Base-by-base conservation (phyloP, 1,140 invertebrate species). In the Thaumatotibia leucotreta region DNA sequence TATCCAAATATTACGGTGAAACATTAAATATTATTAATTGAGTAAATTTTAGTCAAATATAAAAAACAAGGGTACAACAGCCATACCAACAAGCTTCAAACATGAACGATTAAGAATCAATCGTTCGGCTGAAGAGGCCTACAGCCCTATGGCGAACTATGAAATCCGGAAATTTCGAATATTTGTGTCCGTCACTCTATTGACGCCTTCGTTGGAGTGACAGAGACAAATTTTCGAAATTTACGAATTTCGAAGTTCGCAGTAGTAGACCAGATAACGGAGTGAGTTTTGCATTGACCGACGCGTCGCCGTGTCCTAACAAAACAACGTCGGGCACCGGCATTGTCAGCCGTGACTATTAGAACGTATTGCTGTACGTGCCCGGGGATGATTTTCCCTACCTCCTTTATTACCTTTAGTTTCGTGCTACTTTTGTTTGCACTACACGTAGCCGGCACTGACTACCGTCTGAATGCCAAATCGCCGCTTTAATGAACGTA, bases 331-430 rank as follows among this genome's bases (percentile, higher is more conserved):
- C 68, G 65, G 74, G 76, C 72, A 72, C 71, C 75, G 69, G 65
- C 73, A 80, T 84, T 82, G 81, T 82, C 83, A 79, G 77, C 74
- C 68, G 73, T 73, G 73, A 76, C 82, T 80, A 84, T 87, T 85
- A 85, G 79, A 84, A 83, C 77, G 83, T 84, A 84, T 82, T 79
- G 83, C 68, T 69, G 80, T 84, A 84, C 82, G 82, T 87, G 84
- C 76, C 65, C 63, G 22, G 72, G 69, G 70, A 80, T 78, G 75
- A 70, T 74, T 76, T 72, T 72, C 67, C 76, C 67, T 63, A 49
- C 65, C 67, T 73, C 68, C 77, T 80, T 80, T 84, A 84, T 82
- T 82, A 74, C 76, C 76, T 79, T 75, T 69, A 77, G 72, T 74
- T 79, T 81, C 69, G 72, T 74, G 72, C 75, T 73, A 79, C 75